Conservation (phyloP, 2,113 vertebrate species). For the Clarias gariepinus region DNA sequence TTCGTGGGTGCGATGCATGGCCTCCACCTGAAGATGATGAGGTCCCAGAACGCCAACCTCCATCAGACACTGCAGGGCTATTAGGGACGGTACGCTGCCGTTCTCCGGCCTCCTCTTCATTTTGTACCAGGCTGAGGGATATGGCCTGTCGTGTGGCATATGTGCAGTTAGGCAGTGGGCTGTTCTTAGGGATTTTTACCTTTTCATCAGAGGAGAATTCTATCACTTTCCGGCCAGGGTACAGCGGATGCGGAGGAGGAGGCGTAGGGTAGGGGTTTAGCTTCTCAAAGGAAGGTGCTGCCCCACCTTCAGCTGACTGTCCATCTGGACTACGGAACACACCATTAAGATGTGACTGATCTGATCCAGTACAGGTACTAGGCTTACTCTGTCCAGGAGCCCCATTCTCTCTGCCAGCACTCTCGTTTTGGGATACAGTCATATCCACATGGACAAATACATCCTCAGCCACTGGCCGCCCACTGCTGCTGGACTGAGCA, state of each 20-base stretch:
- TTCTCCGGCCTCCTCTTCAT: conserved; percentile 71
- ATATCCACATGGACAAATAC: conserved; percentile 98
- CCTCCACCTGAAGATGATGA: conserved; percentile 66
- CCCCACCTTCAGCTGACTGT: conserved; percentile 67
- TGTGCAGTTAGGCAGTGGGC: conserved; percentile 94
- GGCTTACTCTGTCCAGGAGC: conserved; percentile 61
- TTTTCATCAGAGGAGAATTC: conserved; percentile 95
- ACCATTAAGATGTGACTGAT: conserved; percentile 77
- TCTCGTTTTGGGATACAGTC: conserved; percentile 71
- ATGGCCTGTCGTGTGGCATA: conserved; percentile 97
- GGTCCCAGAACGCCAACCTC: conserved; percentile 67
- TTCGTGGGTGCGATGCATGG: conserved; percentile 54
- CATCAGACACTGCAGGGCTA: conserved; percentile 76
- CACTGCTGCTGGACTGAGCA: conserved; percentile 88
- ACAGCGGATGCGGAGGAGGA: conserved; percentile 81
- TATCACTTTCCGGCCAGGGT: conserved; percentile 91
- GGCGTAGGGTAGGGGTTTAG: conserved; percentile 90
- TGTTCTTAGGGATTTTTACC: conserved; percentile 94
- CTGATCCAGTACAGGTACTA: conserved; percentile 49
- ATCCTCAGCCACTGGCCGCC: conserved; percentile 86
- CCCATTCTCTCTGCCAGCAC: conserved; percentile 67
- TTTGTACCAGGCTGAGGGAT: conserved; percentile 91
- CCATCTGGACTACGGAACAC: conserved; percentile 75
- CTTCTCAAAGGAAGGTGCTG: conserved; percentile 82
- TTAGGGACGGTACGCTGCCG: conserved; percentile 69